Evolutionary conservation across 2,113 vertebrate species (phyloP).

Genomic region (Grantiella picta): DNA sequence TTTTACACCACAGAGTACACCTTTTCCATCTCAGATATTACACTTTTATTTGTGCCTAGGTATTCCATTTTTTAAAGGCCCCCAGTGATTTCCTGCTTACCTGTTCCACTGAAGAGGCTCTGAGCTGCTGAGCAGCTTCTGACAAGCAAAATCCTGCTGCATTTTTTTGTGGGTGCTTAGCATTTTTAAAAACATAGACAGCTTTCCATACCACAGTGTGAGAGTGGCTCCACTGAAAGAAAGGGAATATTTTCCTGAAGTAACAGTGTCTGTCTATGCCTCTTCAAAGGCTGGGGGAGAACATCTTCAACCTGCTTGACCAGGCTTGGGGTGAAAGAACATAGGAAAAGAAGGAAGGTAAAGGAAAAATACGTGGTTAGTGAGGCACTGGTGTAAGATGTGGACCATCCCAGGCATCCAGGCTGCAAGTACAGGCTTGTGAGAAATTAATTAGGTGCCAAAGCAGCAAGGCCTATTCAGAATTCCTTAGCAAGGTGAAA

Average conservation of each 20-base stretch:
- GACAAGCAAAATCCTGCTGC: not conserved
- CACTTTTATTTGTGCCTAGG: not conserved
- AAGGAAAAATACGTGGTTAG: not conserved
- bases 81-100: not conserved
- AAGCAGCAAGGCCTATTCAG: constrained; percentile 46
- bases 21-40: not conserved
- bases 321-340: not conserved
- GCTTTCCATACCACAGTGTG: not conserved
- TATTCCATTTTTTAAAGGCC: not conserved
- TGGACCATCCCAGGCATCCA: constrained; percentile 14
- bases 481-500: constrained; percentile 70
- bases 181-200: not conserved
- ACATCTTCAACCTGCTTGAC: not conserved
- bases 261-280: not conserved
- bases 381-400: not conserved
- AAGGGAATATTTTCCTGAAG: not conserved
- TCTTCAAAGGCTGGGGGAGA: not conserved
- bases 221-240: not conserved
- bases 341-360: not conserved
- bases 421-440: constrained; percentile 53
- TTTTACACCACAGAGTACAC: not conserved
- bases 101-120: not conserved
- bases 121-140: not conserved
- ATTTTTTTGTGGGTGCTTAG: not conserved
- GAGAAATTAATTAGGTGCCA: constrained; percentile 74